Evolutionary conservation across 2,888 invertebrate species (phyloP).

Genomic region (Macroteleia sp.): DNA sequence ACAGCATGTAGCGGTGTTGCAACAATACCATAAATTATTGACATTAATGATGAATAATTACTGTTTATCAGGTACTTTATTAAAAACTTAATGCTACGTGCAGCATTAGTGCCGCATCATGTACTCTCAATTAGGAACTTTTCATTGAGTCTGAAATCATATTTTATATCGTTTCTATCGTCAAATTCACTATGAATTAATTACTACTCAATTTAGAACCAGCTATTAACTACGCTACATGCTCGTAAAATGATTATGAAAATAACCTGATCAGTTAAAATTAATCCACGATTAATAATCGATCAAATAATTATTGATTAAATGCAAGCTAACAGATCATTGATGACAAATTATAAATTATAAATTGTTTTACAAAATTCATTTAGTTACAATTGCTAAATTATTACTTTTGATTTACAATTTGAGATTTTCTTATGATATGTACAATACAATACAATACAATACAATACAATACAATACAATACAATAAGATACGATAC

Average conservation of each 20-base stretch:
- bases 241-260: slow-evolving; percentile 18
- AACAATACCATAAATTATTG: slow-evolving; percentile 40
- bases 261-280: neutral
- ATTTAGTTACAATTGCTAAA: too few relatives aligned
- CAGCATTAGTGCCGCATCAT: slow-evolving; percentile 23
- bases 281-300: neutral
- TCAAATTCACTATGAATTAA: slow-evolving; percentile 20
- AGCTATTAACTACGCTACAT: slow-evolving; percentile 9
- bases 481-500: too few relatives aligned
- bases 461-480: too few relatives aligned
- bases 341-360: neutral
- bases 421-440: too few relatives aligned
- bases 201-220: slow-evolving; percentile 20
- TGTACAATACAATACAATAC: too few relatives aligned
- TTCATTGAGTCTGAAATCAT: slow-evolving; percentile 17
- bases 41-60: slow-evolving; percentile 32
- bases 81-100: slow-evolving; percentile 11
- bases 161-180: slow-evolving; percentile 22
- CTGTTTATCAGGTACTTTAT: slow-evolving; percentile 25
- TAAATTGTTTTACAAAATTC: too few relatives aligned
- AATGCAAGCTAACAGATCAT: neutral
- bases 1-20: slow-evolving; percentile 1
- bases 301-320: neutral
- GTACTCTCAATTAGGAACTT: slow-evolving; percentile 23
- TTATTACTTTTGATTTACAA: too few relatives aligned